phyloP scores from a whole-genome alignment of 2,113 vertebrate species.

The Coracopsis vasa region DNA sequence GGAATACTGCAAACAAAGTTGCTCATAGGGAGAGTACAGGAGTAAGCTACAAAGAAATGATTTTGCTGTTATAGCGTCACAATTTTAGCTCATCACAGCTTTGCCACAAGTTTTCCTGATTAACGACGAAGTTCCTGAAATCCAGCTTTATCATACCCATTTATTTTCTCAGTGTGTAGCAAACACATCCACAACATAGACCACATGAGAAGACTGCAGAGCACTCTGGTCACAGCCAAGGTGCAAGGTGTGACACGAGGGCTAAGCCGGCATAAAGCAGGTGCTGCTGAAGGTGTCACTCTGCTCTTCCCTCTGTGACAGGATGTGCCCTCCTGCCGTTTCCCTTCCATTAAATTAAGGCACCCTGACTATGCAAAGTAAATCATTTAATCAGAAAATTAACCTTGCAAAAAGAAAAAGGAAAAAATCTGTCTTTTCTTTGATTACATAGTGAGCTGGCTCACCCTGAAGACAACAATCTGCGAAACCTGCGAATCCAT shows the following conservation, averaged over 20 bases:
- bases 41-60: rapidly evolving
- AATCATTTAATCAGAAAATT: neutral
- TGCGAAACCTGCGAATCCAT: neutral
- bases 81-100: neutral
- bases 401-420: neutral
- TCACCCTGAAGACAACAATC: neutral
- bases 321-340: neutral
- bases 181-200: neutral
- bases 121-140: neutral
- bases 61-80: neutral
- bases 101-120: neutral
- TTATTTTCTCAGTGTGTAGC: neutral
- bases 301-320: neutral
- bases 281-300: neutral
- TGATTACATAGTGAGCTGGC: neutral
- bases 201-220: neutral
- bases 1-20: neutral
- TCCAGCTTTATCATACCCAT: neutral
- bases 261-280: neutral
- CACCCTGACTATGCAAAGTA: neutral
- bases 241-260: neutral
- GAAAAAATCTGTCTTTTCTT: rapidly evolving
- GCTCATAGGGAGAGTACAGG: neutral
- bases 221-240: neutral
- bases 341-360: neutral